Evolutionary conservation across 2,888 invertebrate species (phyloP).

Genomic region (Coecobrya sp.): DNA sequence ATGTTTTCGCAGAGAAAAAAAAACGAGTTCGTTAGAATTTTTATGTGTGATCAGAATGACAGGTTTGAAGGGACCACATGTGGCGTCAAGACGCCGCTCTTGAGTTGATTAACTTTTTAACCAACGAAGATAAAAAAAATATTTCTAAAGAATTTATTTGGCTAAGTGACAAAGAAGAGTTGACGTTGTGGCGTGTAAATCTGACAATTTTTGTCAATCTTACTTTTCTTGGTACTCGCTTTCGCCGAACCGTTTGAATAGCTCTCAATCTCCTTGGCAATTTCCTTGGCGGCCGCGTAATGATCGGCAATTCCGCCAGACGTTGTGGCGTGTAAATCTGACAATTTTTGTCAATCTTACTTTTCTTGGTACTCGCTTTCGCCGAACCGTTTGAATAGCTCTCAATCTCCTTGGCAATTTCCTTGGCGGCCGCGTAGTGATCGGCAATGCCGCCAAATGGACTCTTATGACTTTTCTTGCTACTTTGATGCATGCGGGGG

Average conservation of each 20-base stretch:
- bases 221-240: constrained; percentile 85
- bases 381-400: constrained; percentile 85
- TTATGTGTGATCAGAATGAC: no score
- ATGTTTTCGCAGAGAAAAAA: no score
- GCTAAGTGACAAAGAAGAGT: no score
- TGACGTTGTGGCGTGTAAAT: no score
- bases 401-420: constrained; percentile 86
- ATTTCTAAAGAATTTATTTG: no score
- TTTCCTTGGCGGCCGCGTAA: constrained; percentile 86
- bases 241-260: constrained; percentile 85
- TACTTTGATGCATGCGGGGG: background rate
- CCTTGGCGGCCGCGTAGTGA: constrained; percentile 86
- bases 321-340: no score
- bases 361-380: constrained; percentile 85
- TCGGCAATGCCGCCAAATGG: constrained; percentile 86
- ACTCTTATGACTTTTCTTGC: constrained; percentile 77
- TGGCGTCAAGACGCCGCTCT: no score
- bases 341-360: constrained; percentile 75
- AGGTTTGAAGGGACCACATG: no score
- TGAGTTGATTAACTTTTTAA: no score
- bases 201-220: constrained; percentile 55
- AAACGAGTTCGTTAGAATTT: no score
- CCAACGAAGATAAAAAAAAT: no score
- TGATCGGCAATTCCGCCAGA: constrained; percentile 86
- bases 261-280: constrained; percentile 86